Percentiles rank a stretch among this genome's conserved stretches.
These are phyloP conservation scores for Calephelis virginiensis DNA, from an alignment of 1,140 invertebrate genomes.

Conservation along the genomic window DNA sequence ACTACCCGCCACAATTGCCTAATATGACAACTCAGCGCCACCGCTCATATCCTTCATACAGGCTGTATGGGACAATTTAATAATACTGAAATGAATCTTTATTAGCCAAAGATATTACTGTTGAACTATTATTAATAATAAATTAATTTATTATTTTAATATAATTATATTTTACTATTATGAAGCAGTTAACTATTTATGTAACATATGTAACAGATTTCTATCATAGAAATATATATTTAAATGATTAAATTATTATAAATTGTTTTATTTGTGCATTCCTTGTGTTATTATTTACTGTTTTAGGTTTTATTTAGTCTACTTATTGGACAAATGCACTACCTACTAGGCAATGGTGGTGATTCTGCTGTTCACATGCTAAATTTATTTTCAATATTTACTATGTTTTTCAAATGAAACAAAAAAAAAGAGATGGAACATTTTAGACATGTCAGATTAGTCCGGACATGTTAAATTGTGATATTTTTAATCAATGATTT, in stretches of 20 bases:
- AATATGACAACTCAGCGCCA: background rate
- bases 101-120: conserved; percentile 57
- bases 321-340: too few relatives aligned
- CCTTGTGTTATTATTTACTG: too few relatives aligned
- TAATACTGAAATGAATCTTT: conserved; percentile 36
- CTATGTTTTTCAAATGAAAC: too few relatives aligned
- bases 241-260: conserved; percentile 63
- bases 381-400: too few relatives aligned
- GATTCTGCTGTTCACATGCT: too few relatives aligned
- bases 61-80: conserved; percentile 16
- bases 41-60: conserved; percentile 7
- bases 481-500: too few relatives aligned
- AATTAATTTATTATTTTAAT: conserved; percentile 49
- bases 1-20: background rate
- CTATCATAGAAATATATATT: conserved; percentile 68
- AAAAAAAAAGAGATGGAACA: too few relatives aligned
- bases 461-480: too few relatives aligned
- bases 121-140: conserved; percentile 49
- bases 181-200: conserved; percentile 44
- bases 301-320: too few relatives aligned
- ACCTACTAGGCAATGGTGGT: too few relatives aligned
- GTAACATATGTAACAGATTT: conserved; percentile 62
- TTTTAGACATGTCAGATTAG: too few relatives aligned
- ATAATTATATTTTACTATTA: conserved; percentile 48
- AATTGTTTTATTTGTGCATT: conserved; percentile 36